Percentiles rank a stretch among this genome's conserved stretches.
phyloP scores from a whole-genome alignment of 2,797 vertebrate species.

The Staurois parvus region DNA sequence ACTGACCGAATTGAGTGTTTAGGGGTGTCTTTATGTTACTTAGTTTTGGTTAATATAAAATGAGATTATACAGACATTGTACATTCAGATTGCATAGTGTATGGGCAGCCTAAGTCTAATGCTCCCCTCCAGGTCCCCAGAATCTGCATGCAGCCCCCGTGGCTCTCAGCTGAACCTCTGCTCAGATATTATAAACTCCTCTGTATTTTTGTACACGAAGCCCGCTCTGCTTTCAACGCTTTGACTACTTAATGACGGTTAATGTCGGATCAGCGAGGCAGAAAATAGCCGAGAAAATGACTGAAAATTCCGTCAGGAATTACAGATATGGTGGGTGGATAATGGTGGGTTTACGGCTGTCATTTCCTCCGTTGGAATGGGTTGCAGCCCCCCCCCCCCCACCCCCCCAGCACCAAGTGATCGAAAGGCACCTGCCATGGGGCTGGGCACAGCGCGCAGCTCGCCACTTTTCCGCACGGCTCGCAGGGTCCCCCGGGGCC shows the following conservation, averaged over 20 bases:
- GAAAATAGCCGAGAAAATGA: slow-evolving; percentile 44
- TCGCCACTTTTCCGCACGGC: slow-evolving; percentile 7
- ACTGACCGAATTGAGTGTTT: too few relatives aligned
- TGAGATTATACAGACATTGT: too few relatives aligned
- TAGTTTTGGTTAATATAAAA: too few relatives aligned
- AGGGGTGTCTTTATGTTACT: too few relatives aligned
- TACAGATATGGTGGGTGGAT: slow-evolving; percentile 36
- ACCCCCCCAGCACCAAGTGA: slow-evolving; percentile 2
- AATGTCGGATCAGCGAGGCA: slow-evolving; percentile 42
- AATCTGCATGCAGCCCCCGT: too few relatives aligned
- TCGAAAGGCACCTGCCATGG: slow-evolving; percentile 45
- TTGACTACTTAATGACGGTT: slow-evolving; percentile 40
- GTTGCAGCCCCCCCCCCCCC: background rate
- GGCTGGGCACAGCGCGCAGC: slow-evolving; percentile 22
- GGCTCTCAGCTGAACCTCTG: too few relatives aligned
- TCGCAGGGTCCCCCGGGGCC: slow-evolving; percentile 2
- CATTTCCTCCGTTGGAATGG: slow-evolving; percentile 47
- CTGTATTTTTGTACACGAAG: slow-evolving; percentile 9
- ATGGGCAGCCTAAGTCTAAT: too few relatives aligned
- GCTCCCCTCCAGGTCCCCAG: too few relatives aligned
- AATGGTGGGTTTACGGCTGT: slow-evolving; percentile 37
- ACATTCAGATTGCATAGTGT: too few relatives aligned
- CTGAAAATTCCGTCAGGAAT: slow-evolving; percentile 29
- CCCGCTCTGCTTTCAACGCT: slow-evolving; percentile 12
- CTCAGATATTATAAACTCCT: background rate